Conservation (phyloP, 2,797 vertebrate species). For the Enteromius treurensis region DNA sequence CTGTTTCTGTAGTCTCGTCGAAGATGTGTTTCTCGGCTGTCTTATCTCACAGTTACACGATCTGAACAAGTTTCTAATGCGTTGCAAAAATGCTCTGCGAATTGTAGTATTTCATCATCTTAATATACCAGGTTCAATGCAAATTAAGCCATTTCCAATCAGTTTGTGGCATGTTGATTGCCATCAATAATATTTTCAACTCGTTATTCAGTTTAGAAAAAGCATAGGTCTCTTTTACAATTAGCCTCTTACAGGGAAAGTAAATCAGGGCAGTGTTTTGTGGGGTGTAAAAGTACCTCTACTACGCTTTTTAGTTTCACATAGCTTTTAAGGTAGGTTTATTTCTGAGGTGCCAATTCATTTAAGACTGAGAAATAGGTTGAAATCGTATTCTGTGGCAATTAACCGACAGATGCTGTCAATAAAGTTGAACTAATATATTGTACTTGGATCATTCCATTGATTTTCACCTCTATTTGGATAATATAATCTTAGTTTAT, state of each 20-base stretch:
- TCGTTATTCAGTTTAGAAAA: neutral
- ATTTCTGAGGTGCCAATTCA: neutral
- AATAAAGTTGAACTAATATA: neutral
- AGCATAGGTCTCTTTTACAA: neutral
- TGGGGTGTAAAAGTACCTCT: neutral
- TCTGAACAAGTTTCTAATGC: constrained; percentile 3
- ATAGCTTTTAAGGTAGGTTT: neutral
- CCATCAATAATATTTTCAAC: too few species aligned
- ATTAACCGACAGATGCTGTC: neutral
- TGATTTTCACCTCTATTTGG: neutral
- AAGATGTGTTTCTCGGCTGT: constrained; percentile 15
- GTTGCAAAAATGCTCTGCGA: neutral
- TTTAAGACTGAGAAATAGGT: neutral
- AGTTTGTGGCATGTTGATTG: neutral
- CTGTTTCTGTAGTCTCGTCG: neutral
- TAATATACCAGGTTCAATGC: neutral
- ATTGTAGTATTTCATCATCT: neutral
- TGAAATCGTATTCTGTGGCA: neutral
- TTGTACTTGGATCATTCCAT: neutral
- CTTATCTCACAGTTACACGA: neutral
- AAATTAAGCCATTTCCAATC: neutral
- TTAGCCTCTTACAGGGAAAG: neutral
- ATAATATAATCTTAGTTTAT: neutral
- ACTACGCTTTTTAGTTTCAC: neutral
- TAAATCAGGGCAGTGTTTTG: neutral